Evolutionary conservation across 2,113 vertebrate species (phyloP).

Genomic region (Microcebus ravelobensis): DNA sequence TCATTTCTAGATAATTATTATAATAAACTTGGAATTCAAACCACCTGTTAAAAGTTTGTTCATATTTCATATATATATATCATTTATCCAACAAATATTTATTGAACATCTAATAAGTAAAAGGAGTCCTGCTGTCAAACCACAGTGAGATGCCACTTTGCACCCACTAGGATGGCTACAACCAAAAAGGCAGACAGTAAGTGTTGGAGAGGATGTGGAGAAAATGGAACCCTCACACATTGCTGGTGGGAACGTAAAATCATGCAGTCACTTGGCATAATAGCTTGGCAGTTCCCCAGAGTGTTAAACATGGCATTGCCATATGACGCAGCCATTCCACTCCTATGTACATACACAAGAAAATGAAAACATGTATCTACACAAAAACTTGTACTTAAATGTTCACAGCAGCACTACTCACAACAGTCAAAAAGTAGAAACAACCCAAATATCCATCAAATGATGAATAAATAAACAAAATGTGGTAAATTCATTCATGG

Average conservation of each 20-base stretch:
- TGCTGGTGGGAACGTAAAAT: neutral
- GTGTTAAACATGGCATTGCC: neutral
- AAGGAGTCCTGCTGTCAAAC: neutral
- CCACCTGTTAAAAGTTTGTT: conserved; percentile 1
- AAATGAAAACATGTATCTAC: neutral
- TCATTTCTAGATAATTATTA: conserved; percentile 25
- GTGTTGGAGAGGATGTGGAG: neutral
- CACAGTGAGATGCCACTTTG: neutral
- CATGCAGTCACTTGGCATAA: neutral
- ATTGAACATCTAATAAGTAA: neutral
- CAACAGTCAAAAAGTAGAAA: neutral
- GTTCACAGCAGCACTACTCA: neutral
- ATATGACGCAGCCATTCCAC: neutral
- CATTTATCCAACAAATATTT: conserved; percentile 51
- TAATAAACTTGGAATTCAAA: conserved; percentile 40
- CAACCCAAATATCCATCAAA: neutral
- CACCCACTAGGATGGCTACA: neutral
- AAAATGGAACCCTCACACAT: neutral
- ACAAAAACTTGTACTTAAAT: neutral
- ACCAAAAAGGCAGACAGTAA: neutral
- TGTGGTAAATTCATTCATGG: neutral
- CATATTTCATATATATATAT: neutral
- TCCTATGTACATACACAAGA: neutral
- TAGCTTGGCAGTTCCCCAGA: neutral
- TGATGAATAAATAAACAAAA: neutral